These are phyloP conservation scores for Caradrina kadenii DNA, from an alignment of 2,888 invertebrate genomes.

Conservation along the genomic window DNA sequence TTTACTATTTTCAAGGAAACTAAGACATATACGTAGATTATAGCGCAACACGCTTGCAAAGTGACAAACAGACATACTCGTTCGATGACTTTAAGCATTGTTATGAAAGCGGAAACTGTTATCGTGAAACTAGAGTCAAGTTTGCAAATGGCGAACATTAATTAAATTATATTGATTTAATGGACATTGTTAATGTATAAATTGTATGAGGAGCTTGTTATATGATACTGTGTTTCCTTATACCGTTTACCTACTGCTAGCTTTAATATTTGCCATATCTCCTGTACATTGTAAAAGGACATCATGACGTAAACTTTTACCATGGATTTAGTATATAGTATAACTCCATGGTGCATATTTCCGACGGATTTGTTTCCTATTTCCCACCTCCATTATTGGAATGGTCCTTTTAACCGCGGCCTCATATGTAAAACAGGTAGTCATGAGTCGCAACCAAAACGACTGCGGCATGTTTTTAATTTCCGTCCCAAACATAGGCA, in stretches of 20 bases:
- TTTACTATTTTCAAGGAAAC: slow-evolving; percentile 54
- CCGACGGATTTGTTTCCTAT: not conserved
- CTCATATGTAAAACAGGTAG: not conserved
- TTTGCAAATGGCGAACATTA: slow-evolving; percentile 33
- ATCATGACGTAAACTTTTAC: no score
- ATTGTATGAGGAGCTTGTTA: not conserved
- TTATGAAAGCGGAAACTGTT: slow-evolving; percentile 62
- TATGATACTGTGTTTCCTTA: not conserved
- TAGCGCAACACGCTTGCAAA: slow-evolving; percentile 44
- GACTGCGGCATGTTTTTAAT: slow-evolving; percentile 22
- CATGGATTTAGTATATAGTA: no score
- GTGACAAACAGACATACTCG: slow-evolving; percentile 58
- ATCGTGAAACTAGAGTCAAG: slow-evolving; percentile 54
- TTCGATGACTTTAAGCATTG: slow-evolving; percentile 56
- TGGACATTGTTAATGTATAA: not conserved
- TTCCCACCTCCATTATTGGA: not conserved
- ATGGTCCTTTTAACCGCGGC: not conserved
- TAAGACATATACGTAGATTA: slow-evolving; percentile 57
- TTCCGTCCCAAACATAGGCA: slow-evolving; percentile 21
- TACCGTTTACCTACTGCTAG: not conserved
- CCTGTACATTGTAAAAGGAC: no score
- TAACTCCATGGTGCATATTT: no score
- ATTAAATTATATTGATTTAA: slow-evolving; percentile 33
- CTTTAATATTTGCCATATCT: not conserved
- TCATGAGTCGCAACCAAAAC: not conserved